phyloP scores from a whole-genome alignment of 2,797 vertebrate species.

The Xenops minutus region DNA sequence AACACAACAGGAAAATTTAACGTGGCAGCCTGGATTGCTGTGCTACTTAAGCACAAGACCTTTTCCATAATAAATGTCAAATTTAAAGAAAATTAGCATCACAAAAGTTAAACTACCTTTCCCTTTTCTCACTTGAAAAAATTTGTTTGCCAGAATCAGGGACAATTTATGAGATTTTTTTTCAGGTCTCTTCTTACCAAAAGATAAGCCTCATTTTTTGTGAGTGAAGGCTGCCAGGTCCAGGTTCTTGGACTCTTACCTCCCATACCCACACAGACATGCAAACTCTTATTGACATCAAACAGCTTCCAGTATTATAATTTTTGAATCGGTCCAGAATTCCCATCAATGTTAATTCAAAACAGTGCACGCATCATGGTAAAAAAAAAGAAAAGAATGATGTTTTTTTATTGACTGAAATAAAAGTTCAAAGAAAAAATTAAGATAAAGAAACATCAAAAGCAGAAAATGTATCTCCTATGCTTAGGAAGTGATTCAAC shows the following conservation, averaged over 20 bases:
- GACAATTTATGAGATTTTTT: not conserved
- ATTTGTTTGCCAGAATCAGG: not conserved
- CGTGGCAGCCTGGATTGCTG: accelerated
- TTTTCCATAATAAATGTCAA: not conserved
- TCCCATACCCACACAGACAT: not conserved
- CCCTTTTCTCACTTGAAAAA: not conserved
- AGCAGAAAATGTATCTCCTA: not conserved
- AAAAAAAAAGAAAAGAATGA: not conserved
- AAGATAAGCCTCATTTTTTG: not conserved
- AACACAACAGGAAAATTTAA: not conserved
- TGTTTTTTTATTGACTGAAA: not conserved
- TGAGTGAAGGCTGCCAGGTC: accelerated
- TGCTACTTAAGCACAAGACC: not conserved
- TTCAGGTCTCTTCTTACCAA: not conserved
- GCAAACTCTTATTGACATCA: not conserved
- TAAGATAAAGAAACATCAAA: not conserved
- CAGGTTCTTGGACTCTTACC: not conserved
- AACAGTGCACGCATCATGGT: accelerated
- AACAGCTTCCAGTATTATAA: not conserved
- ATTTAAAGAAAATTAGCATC: not conserved
- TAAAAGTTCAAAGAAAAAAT: not conserved
- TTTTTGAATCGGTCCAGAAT: not conserved
- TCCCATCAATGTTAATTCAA: not conserved
- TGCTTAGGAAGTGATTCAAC: not conserved
- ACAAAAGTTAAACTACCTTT: not conserved